Evolutionary conservation across 2,113 vertebrate species (phyloP).

Genomic region (Dinomys branickii): DNA sequence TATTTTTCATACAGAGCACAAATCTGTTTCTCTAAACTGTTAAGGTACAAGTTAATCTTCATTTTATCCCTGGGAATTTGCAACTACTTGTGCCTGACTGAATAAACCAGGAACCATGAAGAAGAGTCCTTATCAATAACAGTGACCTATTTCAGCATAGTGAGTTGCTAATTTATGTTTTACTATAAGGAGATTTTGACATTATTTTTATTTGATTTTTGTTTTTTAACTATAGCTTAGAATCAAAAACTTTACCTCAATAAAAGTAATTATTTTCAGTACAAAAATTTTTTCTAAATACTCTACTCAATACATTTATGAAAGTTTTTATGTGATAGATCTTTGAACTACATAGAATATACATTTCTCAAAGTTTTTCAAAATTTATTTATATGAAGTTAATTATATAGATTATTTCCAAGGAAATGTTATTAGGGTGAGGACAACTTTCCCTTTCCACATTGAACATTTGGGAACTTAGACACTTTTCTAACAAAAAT

Average conservation of each 20-base stretch:
- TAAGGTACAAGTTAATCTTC: not conserved
- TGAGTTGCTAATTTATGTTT: slow-evolving; percentile 55
- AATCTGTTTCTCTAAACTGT: not conserved
- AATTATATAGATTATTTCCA: not conserved
- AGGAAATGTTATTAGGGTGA: not conserved
- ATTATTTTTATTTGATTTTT: not conserved
- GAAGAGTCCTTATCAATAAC: not conserved
- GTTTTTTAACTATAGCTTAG: not conserved
- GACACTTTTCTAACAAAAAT: not conserved
- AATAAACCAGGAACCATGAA: not conserved
- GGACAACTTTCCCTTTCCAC: not conserved
- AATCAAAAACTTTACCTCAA: not conserved
- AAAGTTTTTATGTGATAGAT: not conserved
- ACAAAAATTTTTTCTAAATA: not conserved
- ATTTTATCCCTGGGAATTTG: not conserved
- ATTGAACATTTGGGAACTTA: slow-evolving; percentile 29
- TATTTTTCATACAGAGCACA: not conserved
- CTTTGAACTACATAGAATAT: not conserved
- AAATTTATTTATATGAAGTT: not conserved
- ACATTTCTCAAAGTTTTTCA: not conserved
- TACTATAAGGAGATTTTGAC: not conserved
- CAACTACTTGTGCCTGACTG: not conserved
- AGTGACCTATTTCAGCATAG: slow-evolving; percentile 68
- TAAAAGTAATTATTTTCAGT: not conserved
- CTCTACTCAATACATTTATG: not conserved